Percentiles rank a stretch among this genome's conserved stretches.
Conservation (phyloP, 2,113 vertebrate genomes). For the human (Homo sapiens) region GRCh38 chr5:74413001-74413500, state of each 20-base stretch:
- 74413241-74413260: constrained; percentile 81
- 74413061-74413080: constrained; percentile 78
- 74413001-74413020: constrained; percentile 72
- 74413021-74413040: constrained; percentile 70
- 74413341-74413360: background rate
- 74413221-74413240: constrained; percentile 80
- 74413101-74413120: constrained; percentile 75
- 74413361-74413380: background rate
- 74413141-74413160: constrained; percentile 83
- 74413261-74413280: constrained; percentile 79
- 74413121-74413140: constrained; percentile 80
- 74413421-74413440: background rate
- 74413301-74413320: constrained; percentile 78
- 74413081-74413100: constrained; percentile 75
- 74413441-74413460: background rate
- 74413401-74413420: background rate
- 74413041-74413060: constrained; percentile 78
- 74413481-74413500: background rate
- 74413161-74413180: constrained; percentile 80
- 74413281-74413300: constrained; percentile 72
- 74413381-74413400: background rate
- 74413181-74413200: constrained; percentile 84
- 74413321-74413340: constrained; percentile 70
- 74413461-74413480: background rate
- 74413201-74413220: constrained; percentile 81